A percentile compares a stretch with the other conserved stretches of the same genome.
phyloP scores from a whole-genome alignment of 1,140 invertebrate genomes.

The Oryctes rhinoceros region DNA sequence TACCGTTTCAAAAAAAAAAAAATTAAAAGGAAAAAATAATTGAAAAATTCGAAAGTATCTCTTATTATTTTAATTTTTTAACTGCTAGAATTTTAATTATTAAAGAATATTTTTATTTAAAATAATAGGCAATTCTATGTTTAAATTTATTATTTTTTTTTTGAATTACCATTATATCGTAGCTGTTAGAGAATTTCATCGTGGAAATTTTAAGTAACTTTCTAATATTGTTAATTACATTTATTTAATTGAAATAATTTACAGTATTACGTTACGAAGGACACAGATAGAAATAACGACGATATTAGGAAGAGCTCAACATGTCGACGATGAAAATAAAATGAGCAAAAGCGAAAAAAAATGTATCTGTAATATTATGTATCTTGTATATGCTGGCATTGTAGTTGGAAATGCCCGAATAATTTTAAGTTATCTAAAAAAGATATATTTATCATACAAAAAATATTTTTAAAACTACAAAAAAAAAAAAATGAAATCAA shows the following conservation, averaged over 20 bases:
- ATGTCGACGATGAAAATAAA: slow-evolving; percentile 3
- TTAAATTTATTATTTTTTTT: not conserved
- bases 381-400: slow-evolving; percentile 3
- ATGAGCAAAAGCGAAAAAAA: not conserved
- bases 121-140: slow-evolving; percentile 6
- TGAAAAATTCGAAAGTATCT: slow-evolving; percentile 15
- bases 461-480: not conserved
- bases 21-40: slow-evolving; percentile 20
- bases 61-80: slow-evolving; percentile 7
- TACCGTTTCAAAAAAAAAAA: slow-evolving; percentile 22
- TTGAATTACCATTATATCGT: not conserved
- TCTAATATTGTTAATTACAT: not conserved
- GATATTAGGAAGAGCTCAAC: not conserved
- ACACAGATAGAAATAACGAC: not conserved
- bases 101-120: slow-evolving; percentile 16
- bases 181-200: not conserved
- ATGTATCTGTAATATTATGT: not conserved
- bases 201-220: not conserved
- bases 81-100: not conserved
- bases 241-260: not conserved
- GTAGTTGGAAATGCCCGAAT: slow-evolving; percentile 12
- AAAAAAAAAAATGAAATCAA: not conserved
- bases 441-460: slow-evolving; percentile 6
- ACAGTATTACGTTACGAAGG: not conserved
- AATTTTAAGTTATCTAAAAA: slow-evolving; percentile 10